Evolutionary conservation across 1,140 invertebrate species (phyloP).

Genomic region (Uloborus diversus): DNA sequence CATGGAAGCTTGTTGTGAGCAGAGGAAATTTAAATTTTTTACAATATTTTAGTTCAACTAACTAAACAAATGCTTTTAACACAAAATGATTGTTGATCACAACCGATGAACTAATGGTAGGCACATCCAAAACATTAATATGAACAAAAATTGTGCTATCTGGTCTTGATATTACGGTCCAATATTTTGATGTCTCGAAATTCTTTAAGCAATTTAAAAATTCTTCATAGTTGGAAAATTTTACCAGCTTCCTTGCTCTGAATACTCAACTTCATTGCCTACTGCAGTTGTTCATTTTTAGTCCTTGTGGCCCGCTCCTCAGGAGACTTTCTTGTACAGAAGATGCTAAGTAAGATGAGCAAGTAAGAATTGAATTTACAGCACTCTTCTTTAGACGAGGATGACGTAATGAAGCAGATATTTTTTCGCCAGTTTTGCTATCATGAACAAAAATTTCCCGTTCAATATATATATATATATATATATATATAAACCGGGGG

Average conservation of each 20-base stretch:
- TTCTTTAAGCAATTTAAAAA: background rate
- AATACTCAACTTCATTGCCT: background rate
- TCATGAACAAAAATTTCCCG: background rate
- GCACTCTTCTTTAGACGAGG: background rate
- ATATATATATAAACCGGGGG: no score
- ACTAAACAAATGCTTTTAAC: no score
- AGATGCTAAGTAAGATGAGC: background rate
- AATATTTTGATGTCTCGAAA: no score
- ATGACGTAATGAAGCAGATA: background rate
- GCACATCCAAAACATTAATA: no score
- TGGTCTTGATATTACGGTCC: no score
- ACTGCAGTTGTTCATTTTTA: background rate
- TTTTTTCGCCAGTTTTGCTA: background rate
- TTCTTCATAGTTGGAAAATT: background rate
- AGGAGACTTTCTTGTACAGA: background rate
- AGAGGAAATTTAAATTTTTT: no score
- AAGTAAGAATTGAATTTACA: background rate
- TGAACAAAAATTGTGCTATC: no score
- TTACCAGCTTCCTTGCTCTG: background rate
- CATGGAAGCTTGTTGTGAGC: no score
- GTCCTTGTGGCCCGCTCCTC: background rate
- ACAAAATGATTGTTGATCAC: no score
- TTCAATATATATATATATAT: no score
- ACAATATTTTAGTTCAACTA: no score
- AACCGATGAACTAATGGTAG: no score